Percentiles rank a stretch among this genome's conserved stretches.
Conservation (phyloP, 2,888 invertebrate genomes). For the Amphipyra tragopoginis region DNA sequence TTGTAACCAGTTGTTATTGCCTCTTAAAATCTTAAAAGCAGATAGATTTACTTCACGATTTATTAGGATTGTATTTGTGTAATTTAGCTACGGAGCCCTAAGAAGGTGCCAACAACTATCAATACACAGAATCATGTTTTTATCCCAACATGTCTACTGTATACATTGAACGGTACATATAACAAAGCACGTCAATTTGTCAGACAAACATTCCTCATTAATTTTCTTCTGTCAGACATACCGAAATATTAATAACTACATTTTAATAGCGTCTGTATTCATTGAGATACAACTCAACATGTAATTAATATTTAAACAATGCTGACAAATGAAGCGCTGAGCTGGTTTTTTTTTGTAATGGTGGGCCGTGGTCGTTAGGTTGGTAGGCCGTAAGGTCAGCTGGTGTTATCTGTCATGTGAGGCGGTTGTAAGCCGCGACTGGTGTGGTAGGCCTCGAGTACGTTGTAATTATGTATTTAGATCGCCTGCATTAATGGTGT, state of each 20-base stretch:
- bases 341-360: not conserved
- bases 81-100: too few species aligned
- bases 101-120: too few species aligned
- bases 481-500: not conserved
- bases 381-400: slow-evolving; percentile 2
- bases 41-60: too few species aligned
- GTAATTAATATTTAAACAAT: slow-evolving; percentile 9
- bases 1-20: too few species aligned
- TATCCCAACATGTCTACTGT: too few species aligned
- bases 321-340: slow-evolving; percentile 13
- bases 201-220: slow-evolving; percentile 18
- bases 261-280: slow-evolving; percentile 4
- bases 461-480: not conserved
- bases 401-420: not conserved
- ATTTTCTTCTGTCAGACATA: not conserved
- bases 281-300: slow-evolving; percentile 2
- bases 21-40: too few species aligned
- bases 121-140: too few species aligned
- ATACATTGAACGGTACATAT: too few species aligned
- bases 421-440: not conserved
- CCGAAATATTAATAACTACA: slow-evolving; percentile 1
- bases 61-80: too few species aligned
- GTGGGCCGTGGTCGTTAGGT: not conserved
- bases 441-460: not conserved
- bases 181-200: slow-evolving; percentile 5